Evolutionary conservation across 2,888 invertebrate genomes (phyloP).

Genomic region (Protodeltote pygarga): DNA sequence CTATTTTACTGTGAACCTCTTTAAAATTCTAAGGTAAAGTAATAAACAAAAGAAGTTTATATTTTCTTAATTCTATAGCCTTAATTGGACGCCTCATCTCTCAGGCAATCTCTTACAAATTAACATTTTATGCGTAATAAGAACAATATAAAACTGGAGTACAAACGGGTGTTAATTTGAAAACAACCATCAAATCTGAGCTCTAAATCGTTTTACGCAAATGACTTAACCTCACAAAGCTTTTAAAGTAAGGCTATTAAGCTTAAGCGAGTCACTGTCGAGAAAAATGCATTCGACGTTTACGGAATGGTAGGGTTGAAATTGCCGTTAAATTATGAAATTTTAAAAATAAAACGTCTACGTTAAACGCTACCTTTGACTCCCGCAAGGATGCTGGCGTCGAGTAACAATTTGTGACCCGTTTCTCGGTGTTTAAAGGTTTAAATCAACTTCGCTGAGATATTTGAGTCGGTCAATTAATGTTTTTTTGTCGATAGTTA

Average conservation of each 20-base stretch:
- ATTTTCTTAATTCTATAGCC: too few species aligned
- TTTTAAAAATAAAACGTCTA: too few species aligned
- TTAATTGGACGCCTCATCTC: not conserved
- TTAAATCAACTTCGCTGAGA: too few species aligned
- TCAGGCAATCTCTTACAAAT: not conserved
- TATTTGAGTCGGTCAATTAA: too few species aligned
- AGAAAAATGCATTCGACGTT: conserved; percentile 2
- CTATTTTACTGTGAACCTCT: too few species aligned
- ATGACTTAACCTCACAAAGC: not conserved
- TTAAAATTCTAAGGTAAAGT: too few species aligned
- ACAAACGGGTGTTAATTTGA: not conserved
- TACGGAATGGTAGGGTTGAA: not conserved
- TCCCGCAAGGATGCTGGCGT: too few species aligned
- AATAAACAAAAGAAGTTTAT: too few species aligned
- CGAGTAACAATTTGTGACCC: too few species aligned
- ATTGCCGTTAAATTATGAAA: not conserved
- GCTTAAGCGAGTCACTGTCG: not conserved
- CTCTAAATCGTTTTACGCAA: not conserved
- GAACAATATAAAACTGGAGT: not conserved
- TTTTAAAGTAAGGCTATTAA: not conserved
- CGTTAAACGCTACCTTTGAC: too few species aligned
- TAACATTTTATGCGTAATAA: not conserved
- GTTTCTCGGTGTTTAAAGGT: too few species aligned
- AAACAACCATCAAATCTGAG: not conserved
- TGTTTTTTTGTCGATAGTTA: too few species aligned